Evolutionary conservation across 2,113 vertebrate genomes (phyloP), one percentile per base, ranked within the genome.

Genomic region (Cryptotis parvus): DNA sequence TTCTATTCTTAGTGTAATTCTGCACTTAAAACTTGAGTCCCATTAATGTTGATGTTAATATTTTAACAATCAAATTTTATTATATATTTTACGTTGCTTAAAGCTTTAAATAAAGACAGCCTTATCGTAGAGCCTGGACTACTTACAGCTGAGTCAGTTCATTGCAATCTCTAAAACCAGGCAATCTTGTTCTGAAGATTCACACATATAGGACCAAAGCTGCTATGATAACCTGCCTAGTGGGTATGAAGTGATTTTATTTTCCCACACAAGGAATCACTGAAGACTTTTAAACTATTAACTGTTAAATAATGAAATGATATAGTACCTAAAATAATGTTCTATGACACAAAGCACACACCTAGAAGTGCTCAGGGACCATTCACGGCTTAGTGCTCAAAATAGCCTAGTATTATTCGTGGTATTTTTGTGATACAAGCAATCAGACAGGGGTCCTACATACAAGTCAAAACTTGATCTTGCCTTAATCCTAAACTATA

Each of bases 191-290:
- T 77, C 87, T 99, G 93, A 98, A 96, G 93, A 97, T 99, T 76
- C 97, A 97, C 61, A 99, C 99, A 8, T 98, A 97, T 1, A 97
- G 98, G n/a, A 98, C 98, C 66, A 99, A 98, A 96, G 98, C 99
- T 75, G 84, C 97, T 35, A 4, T 98, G 82, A 95, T 77, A 95
- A 94, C 41, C 97, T 99, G 90, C 98, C 99, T 87, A n/a, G 97
- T 45, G 99, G 99, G 99, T 99, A 98, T 69, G 98, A 93, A 43
- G 1, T 84, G 33, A 24, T 45, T 87, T 84, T 1, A 2, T 70
- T 91, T 93, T 72, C 41, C 29, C 16, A 43, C 39, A 8, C 9
- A 72, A 65, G 39, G 31, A 69, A 76, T 73, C 29, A 31, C 39
- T 86, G 15, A 69, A 63, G 18, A 1, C 33, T 26, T 91, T 27